A percentile compares a stretch with the other conserved stretches of the same genome.
Evolutionary conservation across 2,113 vertebrate species (phyloP).

Genomic region (Emberiza fucata): DNA sequence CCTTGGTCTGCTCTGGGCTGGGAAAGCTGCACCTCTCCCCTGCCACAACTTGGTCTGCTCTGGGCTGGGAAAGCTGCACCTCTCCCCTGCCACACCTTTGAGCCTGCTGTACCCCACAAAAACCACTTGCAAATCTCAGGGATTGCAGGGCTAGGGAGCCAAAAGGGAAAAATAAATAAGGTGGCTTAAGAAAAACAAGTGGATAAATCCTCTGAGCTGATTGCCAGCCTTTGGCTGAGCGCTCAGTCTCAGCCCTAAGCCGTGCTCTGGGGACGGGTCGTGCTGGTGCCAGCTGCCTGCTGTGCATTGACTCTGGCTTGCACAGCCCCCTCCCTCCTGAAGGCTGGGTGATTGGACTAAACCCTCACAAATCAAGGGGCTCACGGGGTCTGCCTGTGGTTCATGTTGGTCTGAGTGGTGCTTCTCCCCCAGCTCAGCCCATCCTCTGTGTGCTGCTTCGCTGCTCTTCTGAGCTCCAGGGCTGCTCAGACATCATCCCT

Average conservation of each 20-base stretch:
- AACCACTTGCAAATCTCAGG: neutral
- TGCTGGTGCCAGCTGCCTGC: neutral
- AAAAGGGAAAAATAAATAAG: conserved; percentile 54
- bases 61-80: rapidly evolving
- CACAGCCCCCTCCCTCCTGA: neutral
- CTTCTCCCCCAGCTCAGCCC: neutral
- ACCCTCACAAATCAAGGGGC: neutral
- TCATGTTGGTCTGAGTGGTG: neutral
- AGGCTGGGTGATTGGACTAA: neutral
- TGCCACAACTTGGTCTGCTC: neutral
- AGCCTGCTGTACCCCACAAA: neutral
- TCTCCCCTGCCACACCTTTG: neutral
- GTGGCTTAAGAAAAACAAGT: conserved; percentile 61
- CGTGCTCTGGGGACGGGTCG: neutral
- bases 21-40: neutral
- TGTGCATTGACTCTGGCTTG: neutral
- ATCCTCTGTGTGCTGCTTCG: neutral
- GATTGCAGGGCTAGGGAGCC: conserved; percentile 3
- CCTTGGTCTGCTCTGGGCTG: too few relatives aligned
- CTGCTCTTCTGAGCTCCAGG: rapidly evolving
- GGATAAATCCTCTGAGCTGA: conserved; percentile 62
- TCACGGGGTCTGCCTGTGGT: neutral
- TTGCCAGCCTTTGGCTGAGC: conserved; percentile 24
- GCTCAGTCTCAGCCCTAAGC: conserved; percentile 31
- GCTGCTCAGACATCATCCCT: neutral